These are phyloP conservation scores for Opisthograptis luteolata DNA, from an alignment of 2,888 invertebrate genomes.

Conservation along the genomic window DNA sequence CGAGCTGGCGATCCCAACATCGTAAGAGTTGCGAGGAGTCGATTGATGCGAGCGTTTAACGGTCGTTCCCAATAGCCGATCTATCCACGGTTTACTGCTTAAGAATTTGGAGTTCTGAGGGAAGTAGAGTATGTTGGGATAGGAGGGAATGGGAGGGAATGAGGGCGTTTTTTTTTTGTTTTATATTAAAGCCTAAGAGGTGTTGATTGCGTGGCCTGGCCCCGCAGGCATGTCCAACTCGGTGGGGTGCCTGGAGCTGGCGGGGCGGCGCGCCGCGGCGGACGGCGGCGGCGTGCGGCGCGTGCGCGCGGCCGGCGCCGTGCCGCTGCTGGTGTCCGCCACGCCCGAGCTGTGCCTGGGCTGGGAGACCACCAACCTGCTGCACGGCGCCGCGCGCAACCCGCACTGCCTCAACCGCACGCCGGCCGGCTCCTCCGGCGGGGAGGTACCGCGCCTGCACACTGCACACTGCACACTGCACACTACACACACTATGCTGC, in stretches of 20 bases:
- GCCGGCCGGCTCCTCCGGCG: constrained; percentile 95
- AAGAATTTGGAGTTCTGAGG: too few species aligned
- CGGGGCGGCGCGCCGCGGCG: constrained; percentile 74
- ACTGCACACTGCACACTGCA: too few species aligned
- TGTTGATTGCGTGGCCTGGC: not conserved
- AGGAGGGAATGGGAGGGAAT: too few species aligned
- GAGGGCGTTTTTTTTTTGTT: too few species aligned
- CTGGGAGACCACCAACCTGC: constrained; percentile 92
- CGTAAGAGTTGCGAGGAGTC: too few species aligned
- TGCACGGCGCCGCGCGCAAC: constrained; percentile 92
- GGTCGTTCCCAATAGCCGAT: too few species aligned
- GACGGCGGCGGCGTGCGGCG: constrained; percentile 88
- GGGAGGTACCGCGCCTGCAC: too few species aligned
- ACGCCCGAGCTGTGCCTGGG: constrained; percentile 95
- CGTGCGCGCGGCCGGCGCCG: constrained; percentile 89
- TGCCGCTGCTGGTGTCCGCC: constrained; percentile 92
- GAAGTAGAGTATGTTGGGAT: too few species aligned
- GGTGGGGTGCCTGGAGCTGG: constrained; percentile 85
- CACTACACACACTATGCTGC: constrained; percentile 86
- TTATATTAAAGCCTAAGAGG: too few species aligned
- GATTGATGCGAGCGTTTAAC: too few species aligned
- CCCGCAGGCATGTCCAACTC: constrained; percentile 87
- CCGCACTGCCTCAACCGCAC: constrained; percentile 91
- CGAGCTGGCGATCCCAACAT: too few species aligned
- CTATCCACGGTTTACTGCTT: too few species aligned